phyloP scores from a whole-genome alignment of 92 coral and sea anemone species.

The Actinernus sp. region DNA sequence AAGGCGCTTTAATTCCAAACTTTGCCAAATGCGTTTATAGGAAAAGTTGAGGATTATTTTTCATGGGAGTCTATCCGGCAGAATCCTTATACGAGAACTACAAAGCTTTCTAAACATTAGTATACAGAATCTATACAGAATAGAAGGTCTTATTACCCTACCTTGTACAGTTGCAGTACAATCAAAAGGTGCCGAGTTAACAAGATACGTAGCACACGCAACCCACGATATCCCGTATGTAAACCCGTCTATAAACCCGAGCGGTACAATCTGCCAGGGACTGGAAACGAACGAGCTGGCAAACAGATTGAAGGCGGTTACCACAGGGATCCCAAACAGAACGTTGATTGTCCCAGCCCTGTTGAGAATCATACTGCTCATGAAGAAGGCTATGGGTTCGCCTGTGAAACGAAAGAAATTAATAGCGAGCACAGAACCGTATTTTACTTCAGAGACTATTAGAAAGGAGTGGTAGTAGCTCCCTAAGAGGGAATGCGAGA shows the following conservation, averaged over 20 bases:
- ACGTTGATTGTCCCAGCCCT: conserved; percentile 79
- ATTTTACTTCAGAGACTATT: conserved; percentile 52
- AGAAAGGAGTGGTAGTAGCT: conserved; percentile 70
- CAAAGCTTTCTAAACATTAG: no score
- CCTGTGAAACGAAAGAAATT: conserved; percentile 80
- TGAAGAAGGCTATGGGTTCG: conserved; percentile 83
- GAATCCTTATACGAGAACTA: no score
- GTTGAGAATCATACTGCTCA: conserved; percentile 77
- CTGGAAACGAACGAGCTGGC: conserved; percentile 78
- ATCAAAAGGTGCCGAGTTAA: conserved; percentile 72
- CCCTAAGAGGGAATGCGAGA: conserved; percentile 75
- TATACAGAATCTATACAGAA: no score
- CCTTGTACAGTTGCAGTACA: conserved; percentile 86
- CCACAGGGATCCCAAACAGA: conserved; percentile 65
- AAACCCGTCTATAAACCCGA: conserved; percentile 79
- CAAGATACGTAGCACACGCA: conserved; percentile 76
- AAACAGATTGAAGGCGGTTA: conserved; percentile 63
- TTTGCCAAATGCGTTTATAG: no score
- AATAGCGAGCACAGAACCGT: conserved; percentile 57
- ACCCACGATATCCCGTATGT: conserved; percentile 79
- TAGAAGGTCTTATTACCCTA: no score
- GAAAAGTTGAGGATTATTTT: no score
- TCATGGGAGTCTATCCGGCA: no score
- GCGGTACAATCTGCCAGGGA: conserved; percentile 81
- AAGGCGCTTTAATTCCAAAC: no score